Base-by-base conservation (phyloP, 2,113 vertebrate genomes). In the Clarias batrachus region DNA sequence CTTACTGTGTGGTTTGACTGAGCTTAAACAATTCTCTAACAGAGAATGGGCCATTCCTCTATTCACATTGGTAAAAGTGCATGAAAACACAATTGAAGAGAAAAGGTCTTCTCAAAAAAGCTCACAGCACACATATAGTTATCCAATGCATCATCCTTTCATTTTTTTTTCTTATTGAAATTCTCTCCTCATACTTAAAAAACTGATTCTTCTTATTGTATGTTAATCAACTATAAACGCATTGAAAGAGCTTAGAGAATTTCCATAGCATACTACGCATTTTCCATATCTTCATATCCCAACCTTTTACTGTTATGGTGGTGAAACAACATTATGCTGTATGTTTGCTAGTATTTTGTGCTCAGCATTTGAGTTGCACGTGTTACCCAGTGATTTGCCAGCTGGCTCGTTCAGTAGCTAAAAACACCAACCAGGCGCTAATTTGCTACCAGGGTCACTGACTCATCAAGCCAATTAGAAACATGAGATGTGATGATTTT, bases 341-440 rank as follows among this genome's bases (percentile, higher is more conserved):
- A 60, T 60, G 1, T 37, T 80, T 62, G 57, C 57, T 62, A 81
- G 19, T 81, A 1, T 41, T 81, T 81, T 7, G 57, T 62, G 30
- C 37, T 62, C 14, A 41, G 30, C 30, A 81, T 81, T 81, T 81
- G 0, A 81, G 10, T 62, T 81, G 57, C 57, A 23, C 27, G 10
- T 80, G n/a, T 10, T 60, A 59, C 17, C 27, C 19, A 41, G 12
- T 23, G 21, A 62, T 62, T 25, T 62, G 19, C 78, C 78, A 62
- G 78, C 57, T 81, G 78, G 57, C 57, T 81, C 11, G 33, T 81
- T 59, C 19, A 13, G 57, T 81, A 62, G 78, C 30, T 81, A 62
- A 81, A 81, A 81, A 62, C 78, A 81, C 78, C 57, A 62, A 81
- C 78, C 78, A 41, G 78, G 78, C 11, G 30, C 2, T 81, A 81